phyloP scores from a whole-genome alignment of 2,797 vertebrate genomes.

The Peromyscus attwateri region DNA sequence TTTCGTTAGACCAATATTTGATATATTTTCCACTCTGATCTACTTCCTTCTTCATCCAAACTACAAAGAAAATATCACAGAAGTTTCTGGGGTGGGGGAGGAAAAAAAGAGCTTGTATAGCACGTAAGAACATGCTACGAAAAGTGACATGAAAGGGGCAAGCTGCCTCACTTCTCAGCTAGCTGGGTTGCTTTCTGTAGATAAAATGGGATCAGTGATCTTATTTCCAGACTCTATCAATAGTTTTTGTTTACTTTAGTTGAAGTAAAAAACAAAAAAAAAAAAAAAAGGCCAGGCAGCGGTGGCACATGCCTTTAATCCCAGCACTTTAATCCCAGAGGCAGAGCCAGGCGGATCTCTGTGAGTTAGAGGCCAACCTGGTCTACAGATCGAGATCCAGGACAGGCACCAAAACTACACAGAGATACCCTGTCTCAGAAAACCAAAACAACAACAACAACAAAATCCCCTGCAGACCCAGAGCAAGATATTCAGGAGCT shows the following conservation, averaged over 20 bases:
- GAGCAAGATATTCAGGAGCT: background rate
- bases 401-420: too few relatives aligned
- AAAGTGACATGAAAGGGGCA: background rate
- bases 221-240: constrained; percentile 13
- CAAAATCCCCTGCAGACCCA: background rate
- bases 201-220: constrained; percentile 34
- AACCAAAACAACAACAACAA: too few relatives aligned
- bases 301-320: too few relatives aligned
- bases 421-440: too few relatives aligned
- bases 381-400: too few relatives aligned
- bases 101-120: background rate
- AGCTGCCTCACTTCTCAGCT: background rate
- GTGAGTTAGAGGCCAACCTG: too few relatives aligned
- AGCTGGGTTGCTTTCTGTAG: constrained; percentile 2
- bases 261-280: background rate
- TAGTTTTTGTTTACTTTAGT: constrained; percentile 30
- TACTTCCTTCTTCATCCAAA: constrained; percentile 49
- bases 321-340: too few relatives aligned
- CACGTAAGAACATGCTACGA: background rate
- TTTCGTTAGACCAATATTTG: constrained; percentile 12
- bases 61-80: background rate
- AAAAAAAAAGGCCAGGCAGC: too few relatives aligned
- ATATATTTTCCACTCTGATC: constrained; percentile 25
- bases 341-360: too few relatives aligned
- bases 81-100: background rate